Evolutionary conservation across 1,140 invertebrate genomes (phyloP), one percentile per base, ranked within the genome.

Genomic region (Drosophila littoralis): DNA sequence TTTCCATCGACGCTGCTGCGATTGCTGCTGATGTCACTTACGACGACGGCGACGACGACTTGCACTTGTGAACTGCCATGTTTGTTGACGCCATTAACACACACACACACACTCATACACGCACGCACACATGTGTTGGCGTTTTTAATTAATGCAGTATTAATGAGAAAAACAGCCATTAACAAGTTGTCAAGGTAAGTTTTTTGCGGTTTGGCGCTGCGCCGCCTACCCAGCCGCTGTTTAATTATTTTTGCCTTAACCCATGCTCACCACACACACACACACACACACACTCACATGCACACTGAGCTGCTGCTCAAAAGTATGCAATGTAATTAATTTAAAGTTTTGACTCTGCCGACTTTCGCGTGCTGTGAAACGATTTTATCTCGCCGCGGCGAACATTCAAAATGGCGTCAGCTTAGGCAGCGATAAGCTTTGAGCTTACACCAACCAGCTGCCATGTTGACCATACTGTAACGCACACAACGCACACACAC

Each of bases 141-240:
- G 70, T 70, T 89, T 92, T 96, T 95, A 77, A 94, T 96, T 84
- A 96, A 96, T 91, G 95, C 94, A 90, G 96, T 96, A 59, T 93
- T 96, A 59, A 94, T 96, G 90, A 94, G 95, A 85, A 97, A 97
- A 93, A 95, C 95, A 67, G 95, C 96, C 52, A 93, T 96, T 69
- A 94, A 95, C 35, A 95, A 95, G 92, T 93, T 96, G 63, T 95
- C 96, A 64, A 95, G 94, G 94, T 94, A 94, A 85, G 91, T 81
- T 80, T 66, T 64, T 84, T 79, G 73, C 73, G 57, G 73, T 46
- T 50, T 28, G 22, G 22, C 22, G 22, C 22, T 28, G 22, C 22
- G 4, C 50, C 28, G 63, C 50, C 50, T 55, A 15, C 46, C 36
- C 48, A 67, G 45, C 59, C 54, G 48, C 67, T 77, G 83, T 69